Base-by-base conservation (phyloP, 2,888 invertebrate species). In the Panzeria rudis region DNA sequence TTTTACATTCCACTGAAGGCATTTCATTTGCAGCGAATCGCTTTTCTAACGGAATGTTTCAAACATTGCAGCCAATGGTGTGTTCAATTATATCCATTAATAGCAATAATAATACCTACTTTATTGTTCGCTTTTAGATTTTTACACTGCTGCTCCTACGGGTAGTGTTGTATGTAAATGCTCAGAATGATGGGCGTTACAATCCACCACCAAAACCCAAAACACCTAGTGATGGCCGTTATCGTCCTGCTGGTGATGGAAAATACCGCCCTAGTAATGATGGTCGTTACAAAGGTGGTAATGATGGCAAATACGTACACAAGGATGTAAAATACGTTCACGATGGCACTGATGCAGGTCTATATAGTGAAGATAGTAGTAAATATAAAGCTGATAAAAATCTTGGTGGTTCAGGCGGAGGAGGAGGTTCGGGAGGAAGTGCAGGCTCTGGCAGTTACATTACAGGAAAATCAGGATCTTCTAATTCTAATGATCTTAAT, bases 241-340 rank as follows among this genome's bases (percentile, higher is more conserved):
- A 91, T 87, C 84, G 86, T 5, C 83, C 89, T 2, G 86, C 61
- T 4, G 81, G 86, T 20, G 90, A 89, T 83, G 92, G 91, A 4
- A 93, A 93, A 86, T 95, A 94, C 89, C 88, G 90, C 59, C 88
- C 89, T 0, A 86, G 73, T 23, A 86, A 79, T 72, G 91, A 91
- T 86, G 93, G 92, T n/a, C 89, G 89, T 29, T 92, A 92, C 81
- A 54, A 87, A 0, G 89, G 90, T 1, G 89, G 84, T 7, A 89
- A 89, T 71, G 91, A 91, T 69, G 92, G 92, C 1, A 94, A 93
- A 87, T 95, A 95, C 89, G 89, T 93, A 89, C 95, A 95, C 87
- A 87, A 93, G 41, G 92, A 91, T 87, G 89, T 88, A 23, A 90
- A 88, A 23, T 91, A 91, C 64, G 13, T 86, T 17, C 91, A 91